Evolutionary conservation across 2,888 invertebrate genomes (phyloP).

Genomic region (Agrochola lota): DNA sequence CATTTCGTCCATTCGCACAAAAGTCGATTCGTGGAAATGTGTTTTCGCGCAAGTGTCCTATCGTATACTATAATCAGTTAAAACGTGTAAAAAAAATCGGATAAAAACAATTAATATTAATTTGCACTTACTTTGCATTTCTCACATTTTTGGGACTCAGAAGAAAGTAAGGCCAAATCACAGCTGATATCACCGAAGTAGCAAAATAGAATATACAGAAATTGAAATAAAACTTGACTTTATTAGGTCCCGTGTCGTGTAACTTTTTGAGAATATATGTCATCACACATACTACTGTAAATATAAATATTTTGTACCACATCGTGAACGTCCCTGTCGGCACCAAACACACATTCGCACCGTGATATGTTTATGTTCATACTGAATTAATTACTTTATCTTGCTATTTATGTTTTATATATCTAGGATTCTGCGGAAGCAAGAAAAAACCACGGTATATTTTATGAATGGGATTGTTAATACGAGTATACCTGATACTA

Average conservation of each 20-base stretch:
- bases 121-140: conserved; percentile 84
- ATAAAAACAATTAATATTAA: conserved; percentile 9
- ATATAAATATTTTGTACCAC: conserved; percentile 76
- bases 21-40: too few species aligned
- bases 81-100: neutral
- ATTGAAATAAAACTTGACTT: conserved; percentile 77
- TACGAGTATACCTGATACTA: neutral
- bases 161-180: conserved; percentile 81
- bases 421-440: conserved; percentile 57
- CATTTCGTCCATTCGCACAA: too few species aligned
- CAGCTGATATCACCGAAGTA: conserved; percentile 67
- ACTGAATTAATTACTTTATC: conserved; percentile 69
- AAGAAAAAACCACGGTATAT: conserved; percentile 26
- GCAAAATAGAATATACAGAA: conserved; percentile 75
- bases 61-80: neutral
- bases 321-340: conserved; percentile 67
- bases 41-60: too few species aligned
- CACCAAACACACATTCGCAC: conserved; percentile 68
- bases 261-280: conserved; percentile 77
- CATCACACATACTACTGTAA: conserved; percentile 69
- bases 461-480: conserved; percentile 10
- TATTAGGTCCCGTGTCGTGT: conserved; percentile 74
- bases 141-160: conserved; percentile 79
- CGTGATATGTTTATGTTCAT: conserved; percentile 62
- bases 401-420: conserved; percentile 58